Evolutionary conservation across 2,888 invertebrate species (phyloP), one percentile per base, ranked within the genome.

Genomic region (Quadriops clusia): DNA sequence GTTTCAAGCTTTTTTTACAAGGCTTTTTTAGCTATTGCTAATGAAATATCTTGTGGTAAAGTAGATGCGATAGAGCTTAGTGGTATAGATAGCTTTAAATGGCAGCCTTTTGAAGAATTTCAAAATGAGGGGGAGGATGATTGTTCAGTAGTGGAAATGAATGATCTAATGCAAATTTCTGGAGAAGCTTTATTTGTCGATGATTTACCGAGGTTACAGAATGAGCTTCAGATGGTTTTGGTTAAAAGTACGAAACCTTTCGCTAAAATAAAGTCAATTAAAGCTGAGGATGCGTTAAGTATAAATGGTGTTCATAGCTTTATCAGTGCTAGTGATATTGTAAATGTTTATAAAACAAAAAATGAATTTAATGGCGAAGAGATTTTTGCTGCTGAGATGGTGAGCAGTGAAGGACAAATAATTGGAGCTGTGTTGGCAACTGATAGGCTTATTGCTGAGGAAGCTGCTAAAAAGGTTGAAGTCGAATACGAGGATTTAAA

Each of bases 171-270:
- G 53, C 94, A 95, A 62, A 81, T 82, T 1, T 81, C 89, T 1
- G 86, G 94, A 2, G 93, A 94, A 65, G 93, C 94, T 0, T 65
- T 84, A 28, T 95, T 93, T 54, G 78, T 82, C 41, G 91, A 91
- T 53, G 95, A 95, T 52, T 79, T 90, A 45, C 87, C 89, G 0
- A 63, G 57, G 26, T 70, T 70, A 40, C 72, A 74, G 47, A 75
- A 77, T 27, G 93, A 94, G 56, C 61, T 91, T 3, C 86, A 84
- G 47, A 60, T 90, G 46, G 76, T 77, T 0, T 68, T 84, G 23
- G 90, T 94, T 0, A 47, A 80, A 1, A 90, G 90, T 47, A 76
- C 76, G 1, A 77, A 73, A 60, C 74, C 91, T 0, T 80, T 87
- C 49, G 94, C 93, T 0, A 78, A 75, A 45, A 71, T 94, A 30